Evolutionary conservation across 53 echinoderm and acorn worm genomes (phyloP).

Genomic region (Patiria pectinifera): DNA sequence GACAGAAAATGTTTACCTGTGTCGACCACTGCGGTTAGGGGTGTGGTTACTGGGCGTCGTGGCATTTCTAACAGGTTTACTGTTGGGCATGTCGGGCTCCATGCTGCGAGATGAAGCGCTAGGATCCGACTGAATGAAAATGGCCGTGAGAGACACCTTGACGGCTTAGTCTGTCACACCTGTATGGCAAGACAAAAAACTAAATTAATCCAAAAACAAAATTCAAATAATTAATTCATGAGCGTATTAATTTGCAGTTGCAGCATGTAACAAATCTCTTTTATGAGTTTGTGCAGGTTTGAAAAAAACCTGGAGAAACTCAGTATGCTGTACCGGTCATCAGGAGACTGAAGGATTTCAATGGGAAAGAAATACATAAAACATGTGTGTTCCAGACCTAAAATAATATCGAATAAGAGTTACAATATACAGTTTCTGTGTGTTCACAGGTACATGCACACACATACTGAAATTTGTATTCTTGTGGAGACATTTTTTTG

Average conservation of each 20-base stretch:
- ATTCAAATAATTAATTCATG: neutral
- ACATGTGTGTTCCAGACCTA: too few relatives aligned
- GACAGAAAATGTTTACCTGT: constrained; percentile 18
- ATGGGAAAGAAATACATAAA: too few relatives aligned
- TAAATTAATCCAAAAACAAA: too few relatives aligned
- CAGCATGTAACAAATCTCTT: too few relatives aligned
- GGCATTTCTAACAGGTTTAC: constrained; percentile 39
- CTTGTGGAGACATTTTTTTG: too few relatives aligned
- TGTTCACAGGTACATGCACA: neutral
- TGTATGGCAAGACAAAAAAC: neutral
- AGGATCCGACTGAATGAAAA: constrained; percentile 77
- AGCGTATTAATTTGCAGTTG: too few relatives aligned
- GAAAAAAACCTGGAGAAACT: neutral
- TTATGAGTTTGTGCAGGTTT: too few relatives aligned
- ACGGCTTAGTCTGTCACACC: constrained; percentile 60
- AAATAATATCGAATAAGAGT: neutral
- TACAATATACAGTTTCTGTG: neutral
- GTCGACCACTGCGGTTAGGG: constrained; percentile 48
- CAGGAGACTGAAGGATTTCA: too few relatives aligned
- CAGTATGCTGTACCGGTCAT: too few relatives aligned
- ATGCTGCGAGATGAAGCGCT: constrained; percentile 76
- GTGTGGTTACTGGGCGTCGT: constrained; percentile 56
- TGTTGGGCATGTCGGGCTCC: constrained; percentile 74
- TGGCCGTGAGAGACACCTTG: constrained; percentile 87
- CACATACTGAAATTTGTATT: too few relatives aligned